These are phyloP conservation scores for Cygnus atratus DNA, from an alignment of 2,113 vertebrate genomes.

Conservation along the genomic window DNA sequence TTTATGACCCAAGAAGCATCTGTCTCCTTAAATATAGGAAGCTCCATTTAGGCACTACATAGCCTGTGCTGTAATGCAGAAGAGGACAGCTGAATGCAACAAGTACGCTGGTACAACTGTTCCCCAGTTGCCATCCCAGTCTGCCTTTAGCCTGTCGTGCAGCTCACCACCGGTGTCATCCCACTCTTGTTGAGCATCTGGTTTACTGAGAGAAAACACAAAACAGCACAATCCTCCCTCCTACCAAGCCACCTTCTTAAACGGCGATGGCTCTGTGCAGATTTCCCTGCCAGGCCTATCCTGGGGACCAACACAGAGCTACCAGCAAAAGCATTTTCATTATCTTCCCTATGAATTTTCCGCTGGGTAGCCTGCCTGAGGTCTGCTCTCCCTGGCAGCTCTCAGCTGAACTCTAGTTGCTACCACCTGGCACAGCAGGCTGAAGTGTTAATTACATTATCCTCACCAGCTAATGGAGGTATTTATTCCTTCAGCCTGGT, in stretches of 20 bases:
- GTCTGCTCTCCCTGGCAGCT: not conserved
- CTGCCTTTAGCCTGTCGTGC: rapidly evolving
- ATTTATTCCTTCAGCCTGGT: not conserved
- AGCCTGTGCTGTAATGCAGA: not conserved
- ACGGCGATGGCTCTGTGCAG: not conserved
- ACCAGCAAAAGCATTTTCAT: not conserved
- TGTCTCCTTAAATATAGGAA: not conserved
- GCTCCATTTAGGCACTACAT: not conserved
- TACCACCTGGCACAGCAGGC: not conserved
- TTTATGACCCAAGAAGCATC: not conserved
- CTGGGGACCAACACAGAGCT: not conserved
- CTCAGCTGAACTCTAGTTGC: not conserved
- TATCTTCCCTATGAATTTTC: not conserved
- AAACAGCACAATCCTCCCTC: not conserved
- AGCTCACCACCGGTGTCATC: not conserved
- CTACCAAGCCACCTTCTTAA: not conserved
- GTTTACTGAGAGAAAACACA: not conserved
- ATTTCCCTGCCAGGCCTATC: not conserved
- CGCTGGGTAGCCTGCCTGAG: not conserved
- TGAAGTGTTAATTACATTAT: not conserved
- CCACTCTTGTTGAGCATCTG: not conserved
- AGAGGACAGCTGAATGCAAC: not conserved
- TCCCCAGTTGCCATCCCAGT: rapidly evolving
- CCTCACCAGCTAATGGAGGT: not conserved
- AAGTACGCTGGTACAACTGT: not conserved